Percentiles rank a stretch among this genome's conserved stretches.
Evolutionary conservation across 2,888 invertebrate species (phyloP).

Genomic region (Hydrotaea diabolus): DNA sequence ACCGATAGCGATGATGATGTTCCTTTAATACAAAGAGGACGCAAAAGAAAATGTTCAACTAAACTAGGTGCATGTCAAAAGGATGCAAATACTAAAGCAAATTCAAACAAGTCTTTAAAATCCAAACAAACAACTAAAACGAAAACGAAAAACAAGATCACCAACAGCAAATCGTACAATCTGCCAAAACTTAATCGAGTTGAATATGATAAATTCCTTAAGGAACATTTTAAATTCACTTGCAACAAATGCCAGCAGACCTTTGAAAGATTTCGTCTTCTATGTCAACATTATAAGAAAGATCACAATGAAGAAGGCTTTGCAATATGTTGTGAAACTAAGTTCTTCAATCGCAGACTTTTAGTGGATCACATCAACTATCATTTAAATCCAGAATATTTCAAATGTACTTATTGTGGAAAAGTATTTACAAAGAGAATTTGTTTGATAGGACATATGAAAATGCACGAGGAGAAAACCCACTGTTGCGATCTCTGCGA

Average conservation of each 20-base stretch:
- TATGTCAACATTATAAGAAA: constrained; percentile 37
- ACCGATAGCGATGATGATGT: constrained; percentile 70
- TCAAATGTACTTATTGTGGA: constrained; percentile 74
- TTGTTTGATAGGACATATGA: constrained; percentile 74
- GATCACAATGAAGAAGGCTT: constrained; percentile 73
- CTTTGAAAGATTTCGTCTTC: constrained; percentile 34
- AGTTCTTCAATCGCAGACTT: constrained; percentile 74
- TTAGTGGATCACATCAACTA: constrained; percentile 77
- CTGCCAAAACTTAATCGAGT: constrained; percentile 52
- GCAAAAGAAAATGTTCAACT: constrained; percentile 74
- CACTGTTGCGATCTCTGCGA: constrained; percentile 76
- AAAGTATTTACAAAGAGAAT: constrained; percentile 74
- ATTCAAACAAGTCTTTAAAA: constrained; percentile 57
- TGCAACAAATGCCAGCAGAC: constrained; percentile 50
- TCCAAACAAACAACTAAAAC: neutral
- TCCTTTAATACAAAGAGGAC: constrained; percentile 66
- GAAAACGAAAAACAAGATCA: neutral
- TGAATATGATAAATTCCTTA: constrained; percentile 52
- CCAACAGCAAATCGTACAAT: neutral
- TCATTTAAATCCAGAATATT: constrained; percentile 77
- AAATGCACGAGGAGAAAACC: constrained; percentile 73
- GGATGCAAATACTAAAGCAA: constrained; percentile 71
- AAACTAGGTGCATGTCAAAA: constrained; percentile 73
- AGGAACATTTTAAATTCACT: constrained; percentile 44
- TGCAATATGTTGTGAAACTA: constrained; percentile 75